phyloP scores from a whole-genome alignment of 2,888 invertebrate species.

The Hermodice carunculata region DNA sequence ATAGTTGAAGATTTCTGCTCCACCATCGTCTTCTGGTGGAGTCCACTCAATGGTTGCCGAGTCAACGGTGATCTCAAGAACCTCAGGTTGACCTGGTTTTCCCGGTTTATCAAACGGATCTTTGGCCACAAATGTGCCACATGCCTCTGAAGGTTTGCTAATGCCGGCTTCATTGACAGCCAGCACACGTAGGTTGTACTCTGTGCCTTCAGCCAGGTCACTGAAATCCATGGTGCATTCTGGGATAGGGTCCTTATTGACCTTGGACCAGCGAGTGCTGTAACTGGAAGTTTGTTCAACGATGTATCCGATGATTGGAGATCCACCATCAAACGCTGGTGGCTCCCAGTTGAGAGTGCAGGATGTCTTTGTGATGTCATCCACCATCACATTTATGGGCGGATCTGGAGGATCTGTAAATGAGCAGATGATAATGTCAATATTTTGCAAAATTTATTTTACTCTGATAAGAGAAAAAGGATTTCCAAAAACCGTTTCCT shows the following conservation, averaged over 20 bases:
- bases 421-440: neutral
- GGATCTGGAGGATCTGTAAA: slow-evolving; percentile 71
- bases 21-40: slow-evolving; percentile 65
- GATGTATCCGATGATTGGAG: slow-evolving; percentile 63
- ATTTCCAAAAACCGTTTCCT: too few relatives aligned
- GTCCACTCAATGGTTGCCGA: slow-evolving; percentile 64
- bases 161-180: slow-evolving; percentile 67
- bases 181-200: slow-evolving; percentile 65
- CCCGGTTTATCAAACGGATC: slow-evolving; percentile 63
- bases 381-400: slow-evolving; percentile 45
- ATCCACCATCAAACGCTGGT: slow-evolving; percentile 68
- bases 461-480: too few relatives aligned
- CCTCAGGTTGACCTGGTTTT: slow-evolving; percentile 58
- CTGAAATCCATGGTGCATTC: slow-evolving; percentile 55
- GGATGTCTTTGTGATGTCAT: slow-evolving; percentile 61
- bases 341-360: slow-evolving; percentile 64
- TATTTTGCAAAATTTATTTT: neutral
- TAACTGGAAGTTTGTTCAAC: slow-evolving; percentile 63
- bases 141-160: slow-evolving; percentile 61
- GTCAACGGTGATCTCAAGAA: slow-evolving; percentile 61
- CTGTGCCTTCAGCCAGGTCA: slow-evolving; percentile 60
- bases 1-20: slow-evolving; percentile 63
- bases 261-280: slow-evolving; percentile 90
- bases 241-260: slow-evolving; percentile 85
- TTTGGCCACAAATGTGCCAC: slow-evolving; percentile 49